These are phyloP conservation scores for Enteromius radiatus DNA, from an alignment of 2,797 vertebrate species.

Conservation along the genomic window DNA sequence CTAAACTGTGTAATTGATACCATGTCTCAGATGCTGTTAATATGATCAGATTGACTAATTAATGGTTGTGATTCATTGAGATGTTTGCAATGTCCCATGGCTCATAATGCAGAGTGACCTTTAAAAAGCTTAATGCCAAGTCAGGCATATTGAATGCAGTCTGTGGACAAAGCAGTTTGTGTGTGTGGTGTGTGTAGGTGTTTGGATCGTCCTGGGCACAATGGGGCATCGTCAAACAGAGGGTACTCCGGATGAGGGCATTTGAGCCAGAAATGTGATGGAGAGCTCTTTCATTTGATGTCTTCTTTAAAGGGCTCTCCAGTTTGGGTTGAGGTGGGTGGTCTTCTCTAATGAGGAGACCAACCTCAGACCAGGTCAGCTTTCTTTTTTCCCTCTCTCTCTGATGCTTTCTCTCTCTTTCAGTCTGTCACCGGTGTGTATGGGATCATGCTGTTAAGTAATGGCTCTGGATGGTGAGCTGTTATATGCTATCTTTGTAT, in stretches of 20 bases:
- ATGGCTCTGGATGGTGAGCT: background rate
- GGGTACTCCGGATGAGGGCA: constrained; percentile 38
- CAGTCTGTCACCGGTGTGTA: background rate
- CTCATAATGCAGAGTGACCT: constrained; percentile 21
- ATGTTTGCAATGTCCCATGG: constrained; percentile 2
- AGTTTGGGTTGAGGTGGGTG: constrained; percentile 48
- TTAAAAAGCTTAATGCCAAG: constrained; percentile 42
- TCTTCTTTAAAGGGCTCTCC: constrained; percentile 49
- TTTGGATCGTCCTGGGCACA: constrained; percentile 21
- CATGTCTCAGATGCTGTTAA: background rate
- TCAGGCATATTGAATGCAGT: constrained; percentile 37
- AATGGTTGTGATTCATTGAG: background rate
- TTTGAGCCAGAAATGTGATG: constrained; percentile 49
- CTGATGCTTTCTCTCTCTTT: constrained; percentile 14
- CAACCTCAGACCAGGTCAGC: constrained; percentile 40
- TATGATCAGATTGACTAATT: background rate
- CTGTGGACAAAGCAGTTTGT: background rate
- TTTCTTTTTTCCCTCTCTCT: constrained; percentile 8
- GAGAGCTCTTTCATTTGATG: constrained; percentile 53
- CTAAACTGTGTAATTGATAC: constrained; percentile 1
- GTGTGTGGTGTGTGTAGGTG: constrained; percentile 29
- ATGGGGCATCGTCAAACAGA: constrained; percentile 38
- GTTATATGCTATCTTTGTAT: background rate
- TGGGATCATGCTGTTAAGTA: constrained; percentile 28
- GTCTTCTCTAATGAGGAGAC: constrained; percentile 55